Conservation (phyloP, 2,113 vertebrate genomes). For the Zosterops borbonicus region DNA sequence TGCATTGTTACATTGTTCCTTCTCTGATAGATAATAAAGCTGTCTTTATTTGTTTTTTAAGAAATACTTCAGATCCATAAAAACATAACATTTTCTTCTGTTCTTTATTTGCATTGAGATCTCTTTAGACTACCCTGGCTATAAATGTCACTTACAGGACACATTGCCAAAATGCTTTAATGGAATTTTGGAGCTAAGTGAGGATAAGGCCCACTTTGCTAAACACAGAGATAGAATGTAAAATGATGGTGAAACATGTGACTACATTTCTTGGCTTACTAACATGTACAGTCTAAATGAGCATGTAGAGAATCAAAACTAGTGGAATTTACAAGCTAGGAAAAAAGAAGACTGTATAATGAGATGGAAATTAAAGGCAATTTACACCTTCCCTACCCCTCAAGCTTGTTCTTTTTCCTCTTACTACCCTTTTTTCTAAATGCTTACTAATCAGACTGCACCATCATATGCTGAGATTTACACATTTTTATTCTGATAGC, state of each 20-base stretch:
- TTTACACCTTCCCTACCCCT: background rate
- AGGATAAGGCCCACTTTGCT: background rate
- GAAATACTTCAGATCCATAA: conserved; percentile 9
- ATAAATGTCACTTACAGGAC: background rate
- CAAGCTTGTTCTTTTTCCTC: background rate
- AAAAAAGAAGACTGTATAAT: background rate
- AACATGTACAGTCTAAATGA: background rate
- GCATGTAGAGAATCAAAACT: background rate
- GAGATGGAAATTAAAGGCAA: background rate
- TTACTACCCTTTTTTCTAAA: background rate
- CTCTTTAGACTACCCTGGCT: background rate
- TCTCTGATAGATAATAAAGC: background rate
- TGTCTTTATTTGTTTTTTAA: conserved; percentile 33
- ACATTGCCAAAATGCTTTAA: background rate
- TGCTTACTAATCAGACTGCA: background rate
- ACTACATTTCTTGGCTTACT: background rate
- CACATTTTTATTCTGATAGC: background rate
- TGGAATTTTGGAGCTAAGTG: background rate
- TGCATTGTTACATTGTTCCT: background rate
- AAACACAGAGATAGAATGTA: background rate
- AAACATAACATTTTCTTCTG: background rate
- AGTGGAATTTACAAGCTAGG: background rate
- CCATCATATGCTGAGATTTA: background rate
- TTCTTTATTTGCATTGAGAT: conserved; percentile 23
- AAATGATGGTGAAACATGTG: background rate